A percentile compares a stretch with the other conserved stretches of the same genome.
Conservation (phyloP, 1,140 invertebrate species). For the Gryon sp. region DNA sequence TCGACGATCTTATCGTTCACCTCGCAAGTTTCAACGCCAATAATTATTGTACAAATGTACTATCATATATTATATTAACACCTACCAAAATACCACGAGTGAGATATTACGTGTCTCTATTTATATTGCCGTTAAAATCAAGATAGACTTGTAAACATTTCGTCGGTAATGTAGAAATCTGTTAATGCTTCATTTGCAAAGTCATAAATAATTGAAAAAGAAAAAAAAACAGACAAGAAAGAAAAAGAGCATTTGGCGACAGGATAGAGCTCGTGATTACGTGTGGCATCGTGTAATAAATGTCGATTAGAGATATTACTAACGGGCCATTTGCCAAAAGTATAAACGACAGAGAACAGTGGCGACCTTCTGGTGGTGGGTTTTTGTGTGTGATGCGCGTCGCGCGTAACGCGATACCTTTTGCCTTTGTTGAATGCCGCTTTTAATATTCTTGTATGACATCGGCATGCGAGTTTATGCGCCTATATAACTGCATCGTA, state of each 20-base stretch:
- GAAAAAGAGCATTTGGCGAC: conserved; percentile 69
- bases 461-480: conserved; percentile 67
- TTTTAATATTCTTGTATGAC: conserved; percentile 52
- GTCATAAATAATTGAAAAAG: conserved; percentile 37
- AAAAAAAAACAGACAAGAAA: too few species aligned
- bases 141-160: too few species aligned
- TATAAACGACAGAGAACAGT: conserved; percentile 37
- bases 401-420: conserved; percentile 44
- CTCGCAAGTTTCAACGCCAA: not conserved
- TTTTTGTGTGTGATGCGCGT: too few species aligned
- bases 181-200: not conserved
- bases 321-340: conserved; percentile 70
- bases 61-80: too few species aligned
- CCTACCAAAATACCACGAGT: not conserved
- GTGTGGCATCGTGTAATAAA: conserved; percentile 63
- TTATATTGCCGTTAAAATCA: too few species aligned
- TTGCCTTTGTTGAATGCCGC: conserved; percentile 29
- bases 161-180: conserved; percentile 1
- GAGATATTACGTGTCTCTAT: not conserved
- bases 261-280: conserved; percentile 57
- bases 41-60: too few species aligned
- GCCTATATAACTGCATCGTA: conserved; percentile 46
- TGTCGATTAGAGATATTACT: conserved; percentile 68
- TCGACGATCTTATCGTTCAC: too few species aligned
- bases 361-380: conserved; percentile 56